phyloP scores from a whole-genome alignment of 2,113 vertebrate genomes.

The Scopus umbretta region DNA sequence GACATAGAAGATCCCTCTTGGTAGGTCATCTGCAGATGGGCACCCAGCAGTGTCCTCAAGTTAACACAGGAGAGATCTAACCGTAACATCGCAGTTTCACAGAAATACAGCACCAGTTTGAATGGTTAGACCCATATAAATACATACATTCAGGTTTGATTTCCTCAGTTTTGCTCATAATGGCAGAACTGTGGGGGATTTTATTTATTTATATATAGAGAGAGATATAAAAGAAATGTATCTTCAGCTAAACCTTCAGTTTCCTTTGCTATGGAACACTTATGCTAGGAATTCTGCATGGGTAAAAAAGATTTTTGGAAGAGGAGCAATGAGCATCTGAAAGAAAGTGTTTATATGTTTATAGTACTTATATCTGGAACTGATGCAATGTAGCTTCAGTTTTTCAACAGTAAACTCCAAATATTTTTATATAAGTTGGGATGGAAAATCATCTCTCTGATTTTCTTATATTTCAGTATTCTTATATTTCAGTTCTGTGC shows the following conservation, averaged over 20 bases:
- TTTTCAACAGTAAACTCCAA: not conserved
- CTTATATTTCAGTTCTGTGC: conserved; percentile 4
- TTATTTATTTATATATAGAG: too few relatives aligned
- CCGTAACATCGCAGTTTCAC: not conserved
- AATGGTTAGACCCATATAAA: not conserved
- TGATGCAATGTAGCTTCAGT: not conserved
- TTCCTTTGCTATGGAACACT: not conserved
- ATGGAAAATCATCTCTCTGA: not conserved
- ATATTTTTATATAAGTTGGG: conserved; percentile 9
- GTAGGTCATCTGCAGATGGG: not conserved
- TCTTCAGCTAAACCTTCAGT: not conserved
- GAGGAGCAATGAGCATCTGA: not conserved
- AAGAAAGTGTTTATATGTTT: not conserved
- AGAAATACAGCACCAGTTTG: not conserved
- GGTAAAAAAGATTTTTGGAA: not conserved
- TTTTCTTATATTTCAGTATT: conserved; percentile 21
- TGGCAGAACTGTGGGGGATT: not conserved
- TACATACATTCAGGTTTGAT: not conserved
- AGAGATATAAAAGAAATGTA: too few relatives aligned
- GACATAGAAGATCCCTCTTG: not conserved
- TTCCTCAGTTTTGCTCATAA: not conserved
- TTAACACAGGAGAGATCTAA: not conserved
- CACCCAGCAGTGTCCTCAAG: not conserved
- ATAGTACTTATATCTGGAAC: not conserved
- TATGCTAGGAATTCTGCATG: not conserved